Evolutionary conservation across 2,113 vertebrate species (phyloP).

Genomic region (Nipponia nippon): DNA sequence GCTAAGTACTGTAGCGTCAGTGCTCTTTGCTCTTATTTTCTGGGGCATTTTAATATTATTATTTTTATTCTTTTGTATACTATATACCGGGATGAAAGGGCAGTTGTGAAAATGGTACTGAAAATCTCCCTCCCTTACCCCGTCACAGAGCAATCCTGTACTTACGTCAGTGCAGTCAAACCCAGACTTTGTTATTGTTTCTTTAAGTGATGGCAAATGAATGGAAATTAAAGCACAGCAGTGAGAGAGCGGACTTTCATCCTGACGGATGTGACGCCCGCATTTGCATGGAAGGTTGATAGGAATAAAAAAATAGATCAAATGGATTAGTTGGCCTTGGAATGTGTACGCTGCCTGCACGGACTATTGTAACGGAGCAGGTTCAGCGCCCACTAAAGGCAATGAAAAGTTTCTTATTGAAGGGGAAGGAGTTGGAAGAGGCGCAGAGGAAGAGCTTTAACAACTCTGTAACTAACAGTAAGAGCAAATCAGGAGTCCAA

Average conservation of each 20-base stretch:
- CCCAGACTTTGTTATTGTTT: not conserved
- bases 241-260: not conserved
- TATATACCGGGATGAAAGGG: not conserved
- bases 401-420: not conserved
- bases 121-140: not conserved
- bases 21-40: not conserved
- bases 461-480: not conserved
- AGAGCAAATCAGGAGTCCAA: not conserved
- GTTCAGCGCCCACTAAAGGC: not conserved
- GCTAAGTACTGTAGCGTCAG: not conserved
- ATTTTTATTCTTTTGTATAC: not conserved
- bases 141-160: not conserved
- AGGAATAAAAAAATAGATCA: not conserved
- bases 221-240: not conserved
- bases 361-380: not conserved
- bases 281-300: not conserved
- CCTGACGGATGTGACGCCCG: not conserved
- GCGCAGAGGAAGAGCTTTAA: not conserved
- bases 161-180: fast-evolving
- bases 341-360: fast-evolving
- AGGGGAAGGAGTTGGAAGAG: not conserved
- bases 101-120: not conserved
- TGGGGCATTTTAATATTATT: not conserved
- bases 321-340: not conserved
- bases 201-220: not conserved